phyloP scores from a whole-genome alignment of 2,113 vertebrate species.

The Cyrtonyx montezumae region DNA sequence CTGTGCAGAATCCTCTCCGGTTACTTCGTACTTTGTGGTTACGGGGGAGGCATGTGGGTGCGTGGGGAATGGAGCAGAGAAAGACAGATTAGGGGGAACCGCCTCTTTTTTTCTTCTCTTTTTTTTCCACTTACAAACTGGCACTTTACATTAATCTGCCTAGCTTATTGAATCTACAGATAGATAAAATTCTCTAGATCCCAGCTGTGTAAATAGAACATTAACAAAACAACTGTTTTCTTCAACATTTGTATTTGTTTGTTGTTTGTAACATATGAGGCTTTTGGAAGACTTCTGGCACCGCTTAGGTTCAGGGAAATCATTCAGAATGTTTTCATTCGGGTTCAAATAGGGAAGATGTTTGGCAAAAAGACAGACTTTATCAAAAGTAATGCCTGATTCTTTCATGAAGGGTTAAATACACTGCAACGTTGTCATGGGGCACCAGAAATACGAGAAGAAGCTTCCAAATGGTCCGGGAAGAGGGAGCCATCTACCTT shows the following conservation, averaged over 20 bases:
- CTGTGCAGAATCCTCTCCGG: slow-evolving; percentile 54
- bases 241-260: slow-evolving; percentile 2
- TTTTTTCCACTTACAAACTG: not conserved
- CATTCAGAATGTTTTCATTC: slow-evolving; percentile 21
- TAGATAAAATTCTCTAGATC: slow-evolving; percentile 16
- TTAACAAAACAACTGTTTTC: slow-evolving; percentile 49
- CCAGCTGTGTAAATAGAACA: slow-evolving; percentile 53
- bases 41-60: not conserved
- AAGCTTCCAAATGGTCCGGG: not conserved
- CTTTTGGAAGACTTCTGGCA: not conserved
- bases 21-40: not conserved
- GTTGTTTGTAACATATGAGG: slow-evolving; percentile 24
- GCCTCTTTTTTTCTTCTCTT: slow-evolving; percentile 10
- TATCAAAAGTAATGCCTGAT: not conserved
- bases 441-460: not conserved
- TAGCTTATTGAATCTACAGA: slow-evolving; percentile 32
- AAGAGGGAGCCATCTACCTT: not conserved
- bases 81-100: not conserved
- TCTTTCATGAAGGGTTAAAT: not conserved
- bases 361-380: not conserved
- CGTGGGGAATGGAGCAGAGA: slow-evolving; percentile 3
- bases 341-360: not conserved
- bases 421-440: not conserved
- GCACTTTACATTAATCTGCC: slow-evolving; percentile 2
- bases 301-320: not conserved